A percentile compares a stretch with the other conserved stretches of the same genome.
Evolutionary conservation across 2,113 vertebrate genomes (phyloP).

Genomic region (Osmerus eperlanus): DNA sequence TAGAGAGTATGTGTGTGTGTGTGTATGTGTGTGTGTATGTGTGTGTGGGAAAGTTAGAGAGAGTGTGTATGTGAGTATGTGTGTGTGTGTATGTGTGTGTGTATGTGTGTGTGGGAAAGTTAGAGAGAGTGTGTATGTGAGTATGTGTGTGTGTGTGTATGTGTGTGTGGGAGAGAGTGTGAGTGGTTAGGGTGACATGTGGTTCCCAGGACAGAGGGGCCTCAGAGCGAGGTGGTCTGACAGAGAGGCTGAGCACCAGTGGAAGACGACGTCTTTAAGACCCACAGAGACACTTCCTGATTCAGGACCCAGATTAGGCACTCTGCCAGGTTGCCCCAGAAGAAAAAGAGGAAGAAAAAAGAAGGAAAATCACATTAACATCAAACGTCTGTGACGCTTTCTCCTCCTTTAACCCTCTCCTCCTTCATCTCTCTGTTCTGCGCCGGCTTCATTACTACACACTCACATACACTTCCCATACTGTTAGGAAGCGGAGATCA

Average conservation of each 20-base stretch:
- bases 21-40: neutral
- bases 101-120: neutral
- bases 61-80: neutral
- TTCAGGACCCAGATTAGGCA: slow-evolving; percentile 2
- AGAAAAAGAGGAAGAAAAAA: neutral
- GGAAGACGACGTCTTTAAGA: neutral
- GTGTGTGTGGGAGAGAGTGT: neutral
- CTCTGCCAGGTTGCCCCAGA: neutral
- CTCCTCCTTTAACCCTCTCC: neutral
- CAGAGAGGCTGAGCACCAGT: neutral
- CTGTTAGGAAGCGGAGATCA: neutral
- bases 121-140: neutral
- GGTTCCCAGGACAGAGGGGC: neutral
- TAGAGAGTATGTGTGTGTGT: neutral
- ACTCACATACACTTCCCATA: neutral
- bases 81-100: slow-evolving; percentile 11
- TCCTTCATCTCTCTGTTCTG: neutral
- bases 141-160: neutral
- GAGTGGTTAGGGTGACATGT: neutral
- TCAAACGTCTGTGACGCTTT: slow-evolving; percentile 1
- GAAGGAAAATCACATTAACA: neutral
- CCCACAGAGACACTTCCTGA: neutral
- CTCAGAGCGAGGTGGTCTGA: neutral
- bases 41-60: no score
- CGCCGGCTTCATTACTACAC: neutral